These are phyloP conservation scores for Pseudomugil gertrudae DNA, from an alignment of 2,797 vertebrate genomes.

Conservation along the genomic window DNA sequence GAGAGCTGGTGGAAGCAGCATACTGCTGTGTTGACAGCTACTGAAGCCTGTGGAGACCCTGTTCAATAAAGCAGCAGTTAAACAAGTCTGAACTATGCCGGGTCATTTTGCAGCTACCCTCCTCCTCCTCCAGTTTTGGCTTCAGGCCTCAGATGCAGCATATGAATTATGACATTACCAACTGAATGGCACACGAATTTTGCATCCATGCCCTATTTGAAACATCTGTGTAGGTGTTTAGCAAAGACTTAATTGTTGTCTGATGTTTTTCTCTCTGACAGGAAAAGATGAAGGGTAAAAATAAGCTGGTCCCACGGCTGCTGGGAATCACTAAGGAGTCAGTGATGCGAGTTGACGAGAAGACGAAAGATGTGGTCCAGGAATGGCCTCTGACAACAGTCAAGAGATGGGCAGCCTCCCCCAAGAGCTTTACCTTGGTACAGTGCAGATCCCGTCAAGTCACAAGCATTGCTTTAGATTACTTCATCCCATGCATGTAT, in stretches of 20 bases:
- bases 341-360: conserved; percentile 98
- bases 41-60: conserved; percentile 69
- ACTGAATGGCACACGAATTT: conserved; percentile 25
- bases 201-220: conserved; percentile 42
- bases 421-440: conserved; percentile 99
- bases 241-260: conserved; percentile 39
- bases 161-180: conserved; percentile 28
- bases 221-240: conserved; percentile 71
- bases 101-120: conserved; percentile 64
- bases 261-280: conserved; percentile 69
- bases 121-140: conserved; percentile 35
- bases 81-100: conserved; percentile 68
- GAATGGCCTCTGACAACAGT: conserved; percentile 98
- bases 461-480: conserved; percentile 4
- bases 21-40: conserved; percentile 62
- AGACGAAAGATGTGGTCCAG: conserved; percentile 97
- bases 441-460: conserved; percentile 22
- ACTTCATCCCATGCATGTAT: conserved; percentile 23
- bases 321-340: conserved; percentile 98
- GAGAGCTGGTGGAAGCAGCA: conserved; percentile 52
- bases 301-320: conserved; percentile 95
- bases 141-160: conserved; percentile 28
- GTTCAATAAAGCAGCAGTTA: conserved; percentile 75
- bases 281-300: conserved; percentile 99
- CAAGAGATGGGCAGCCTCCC: conserved; percentile 98